phyloP scores from a whole-genome alignment of 2,888 invertebrate species.

The Noctua comes region DNA sequence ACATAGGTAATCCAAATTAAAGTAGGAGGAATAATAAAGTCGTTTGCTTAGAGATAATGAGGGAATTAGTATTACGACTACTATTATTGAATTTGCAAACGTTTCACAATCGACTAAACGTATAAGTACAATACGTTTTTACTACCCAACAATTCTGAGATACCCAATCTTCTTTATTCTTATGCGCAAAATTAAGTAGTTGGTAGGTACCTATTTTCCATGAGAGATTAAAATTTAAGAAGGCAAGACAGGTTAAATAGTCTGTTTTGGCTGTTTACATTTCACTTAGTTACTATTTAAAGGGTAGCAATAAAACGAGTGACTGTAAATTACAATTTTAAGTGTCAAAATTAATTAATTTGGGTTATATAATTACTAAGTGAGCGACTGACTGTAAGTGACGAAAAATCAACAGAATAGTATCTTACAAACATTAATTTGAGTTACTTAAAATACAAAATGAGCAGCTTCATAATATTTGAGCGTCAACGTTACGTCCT shows the following conservation, averaged over 20 bases:
- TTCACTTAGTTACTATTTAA: neutral
- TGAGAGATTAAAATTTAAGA: neutral
- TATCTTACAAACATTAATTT: no score
- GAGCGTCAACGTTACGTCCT: no score
- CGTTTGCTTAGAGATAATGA: slow-evolving; percentile 24
- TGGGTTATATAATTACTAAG: no score
- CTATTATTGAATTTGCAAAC: slow-evolving; percentile 24
- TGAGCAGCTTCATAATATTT: no score
- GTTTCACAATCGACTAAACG: slow-evolving; percentile 9
- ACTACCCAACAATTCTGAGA: neutral
- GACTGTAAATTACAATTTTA: no score
- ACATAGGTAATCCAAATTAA: slow-evolving; percentile 26
- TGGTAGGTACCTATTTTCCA: neutral
- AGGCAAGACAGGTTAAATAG: neutral
- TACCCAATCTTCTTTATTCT: neutral
- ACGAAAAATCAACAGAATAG: no score
- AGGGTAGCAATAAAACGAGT: no score
- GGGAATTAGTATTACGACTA: slow-evolving; percentile 15
- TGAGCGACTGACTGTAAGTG: no score
- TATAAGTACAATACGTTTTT: neutral
- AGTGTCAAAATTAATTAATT: no score
- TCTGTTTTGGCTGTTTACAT: neutral
- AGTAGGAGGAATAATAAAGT: neutral
- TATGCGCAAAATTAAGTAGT: neutral
- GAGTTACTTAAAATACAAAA: no score